A percentile compares a stretch with the other conserved stretches of the same genome.
Conservation (phyloP, 2,888 invertebrate species). For the Tromatobia lineatoria region DNA sequence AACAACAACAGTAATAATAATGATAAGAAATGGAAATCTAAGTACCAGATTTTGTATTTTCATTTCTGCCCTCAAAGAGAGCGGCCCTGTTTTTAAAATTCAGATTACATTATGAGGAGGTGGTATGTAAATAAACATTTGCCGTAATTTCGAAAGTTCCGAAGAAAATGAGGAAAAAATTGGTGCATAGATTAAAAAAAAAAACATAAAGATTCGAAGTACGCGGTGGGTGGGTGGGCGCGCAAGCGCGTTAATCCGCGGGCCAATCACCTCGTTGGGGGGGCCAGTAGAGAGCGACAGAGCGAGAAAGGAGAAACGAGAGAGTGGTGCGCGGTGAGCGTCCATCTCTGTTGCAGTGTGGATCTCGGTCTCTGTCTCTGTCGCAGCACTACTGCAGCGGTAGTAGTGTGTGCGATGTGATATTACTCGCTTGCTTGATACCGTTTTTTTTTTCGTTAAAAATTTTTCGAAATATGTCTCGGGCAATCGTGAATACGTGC, state of each 20-base stretch:
- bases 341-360: constrained; percentile 73
- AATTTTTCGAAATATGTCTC: constrained; percentile 75
- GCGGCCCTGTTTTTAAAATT: too few relatives aligned
- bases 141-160: background rate
- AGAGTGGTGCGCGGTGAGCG: constrained; percentile 61
- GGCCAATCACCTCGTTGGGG: constrained; percentile 75
- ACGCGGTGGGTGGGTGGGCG: constrained; percentile 63
- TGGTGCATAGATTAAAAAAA: background rate
- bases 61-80: too few relatives aligned
- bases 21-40: too few relatives aligned
- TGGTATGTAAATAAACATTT: background rate
- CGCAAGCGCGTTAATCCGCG: constrained; percentile 67
- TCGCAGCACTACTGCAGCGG: constrained; percentile 77
- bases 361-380: constrained; percentile 70
- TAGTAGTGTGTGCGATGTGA: constrained; percentile 76
- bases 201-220: constrained; percentile 56
- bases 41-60: too few relatives aligned
- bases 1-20: too few relatives aligned
- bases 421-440: constrained; percentile 68
- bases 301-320: background rate
- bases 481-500: constrained; percentile 75
- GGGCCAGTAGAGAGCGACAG: constrained; percentile 9
- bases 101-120: too few relatives aligned
- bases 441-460: constrained; percentile 46
- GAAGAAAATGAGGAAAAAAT: background rate